Percentiles rank a stretch among this genome's conserved stretches.
Conservation (phyloP, 2,113 vertebrate species). For the Nothocercus julius region DNA sequence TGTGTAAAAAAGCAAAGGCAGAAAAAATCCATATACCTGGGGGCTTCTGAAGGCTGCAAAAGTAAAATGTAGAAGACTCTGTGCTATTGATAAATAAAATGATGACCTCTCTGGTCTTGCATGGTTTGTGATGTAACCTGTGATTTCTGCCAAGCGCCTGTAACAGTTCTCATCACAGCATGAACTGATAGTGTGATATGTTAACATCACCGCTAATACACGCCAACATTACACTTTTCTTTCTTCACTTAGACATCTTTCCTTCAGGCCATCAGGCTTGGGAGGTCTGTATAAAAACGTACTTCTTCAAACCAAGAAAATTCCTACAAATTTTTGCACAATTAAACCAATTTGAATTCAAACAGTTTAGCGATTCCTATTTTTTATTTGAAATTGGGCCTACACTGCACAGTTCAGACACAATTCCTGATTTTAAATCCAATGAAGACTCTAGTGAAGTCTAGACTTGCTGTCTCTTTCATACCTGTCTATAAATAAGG, state of each 20-base stretch:
- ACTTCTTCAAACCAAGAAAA: conserved; percentile 22
- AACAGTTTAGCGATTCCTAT: not conserved
- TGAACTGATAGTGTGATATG: conserved; percentile 68
- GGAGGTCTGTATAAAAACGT: conserved; percentile 37
- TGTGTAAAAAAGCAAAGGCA: not conserved
- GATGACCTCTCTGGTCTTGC: conserved; percentile 41
- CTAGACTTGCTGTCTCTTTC: not conserved
- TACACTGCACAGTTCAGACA: not conserved
- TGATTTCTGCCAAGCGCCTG: conserved; percentile 60
- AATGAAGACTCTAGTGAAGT: not conserved
- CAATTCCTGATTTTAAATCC: not conserved
- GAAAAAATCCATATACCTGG: not conserved
- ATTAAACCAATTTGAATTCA: not conserved
- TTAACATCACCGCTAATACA: conserved; percentile 56
- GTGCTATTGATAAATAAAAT: conserved; percentile 55
- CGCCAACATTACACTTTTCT: conserved; percentile 64
- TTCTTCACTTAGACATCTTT: conserved; percentile 53
- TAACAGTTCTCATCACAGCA: conserved; percentile 63
- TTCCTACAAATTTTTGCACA: not conserved
- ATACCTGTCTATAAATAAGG: conserved; percentile 25
- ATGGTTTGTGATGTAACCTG: conserved; percentile 56
- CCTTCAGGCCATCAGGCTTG: conserved; percentile 55
- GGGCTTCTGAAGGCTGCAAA: not conserved
- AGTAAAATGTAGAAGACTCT: conserved; percentile 26
- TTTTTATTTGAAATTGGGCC: not conserved